Base-by-base conservation (phyloP, 35 echinoderm and acorn worm genomes). In the Hemicentrotus pulcherrimus region DNA sequence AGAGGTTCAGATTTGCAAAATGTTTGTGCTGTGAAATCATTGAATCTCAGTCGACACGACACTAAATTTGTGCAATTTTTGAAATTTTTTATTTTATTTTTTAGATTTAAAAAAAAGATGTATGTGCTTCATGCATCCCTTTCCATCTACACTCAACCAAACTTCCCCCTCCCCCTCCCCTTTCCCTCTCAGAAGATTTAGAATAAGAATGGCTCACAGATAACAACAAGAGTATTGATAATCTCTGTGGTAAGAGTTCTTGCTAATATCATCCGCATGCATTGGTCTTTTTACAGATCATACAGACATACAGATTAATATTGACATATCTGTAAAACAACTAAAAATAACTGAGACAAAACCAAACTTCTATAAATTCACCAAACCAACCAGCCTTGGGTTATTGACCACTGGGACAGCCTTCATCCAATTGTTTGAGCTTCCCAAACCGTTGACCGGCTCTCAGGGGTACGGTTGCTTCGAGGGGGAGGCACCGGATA, bases 401-500 rank as follows among this genome's bases (percentile, higher is more conserved):
- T 70, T 70, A 70, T 70, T 70, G 61, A 70, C 61, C 61, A 70
- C 61, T 70, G 61, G 61, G 61, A 70, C 61, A 70, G 61, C 61
- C 61, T 70, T 70, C 61, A 70, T 70, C 61, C 61, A 70, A 24
- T 70, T 70, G 61, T 70, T 19, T 6, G 61, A 24, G 61, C 24
- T 70, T 70, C 61, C 61, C 24, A 24, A 70, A 28, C 15, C 24
- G 16, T 19, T 70, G 61, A 24, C 61, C 16, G 4, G 16, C 61
- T 24, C 61, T 70, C 61, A 70, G 28, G 61, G 61, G 61, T 19
- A 70, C 24, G 24, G 61, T 28, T 70, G 61, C 61, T 70, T 70
- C 22, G 61, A 70, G 61, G 16, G 61, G 61, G 61, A 70, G 61
- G 61, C 19, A 70, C 61, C 61, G 61, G 61, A 70, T 70, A 70